Conservation (phyloP, 2,888 invertebrate species). For the Gymnoscelis rufifasciata region DNA sequence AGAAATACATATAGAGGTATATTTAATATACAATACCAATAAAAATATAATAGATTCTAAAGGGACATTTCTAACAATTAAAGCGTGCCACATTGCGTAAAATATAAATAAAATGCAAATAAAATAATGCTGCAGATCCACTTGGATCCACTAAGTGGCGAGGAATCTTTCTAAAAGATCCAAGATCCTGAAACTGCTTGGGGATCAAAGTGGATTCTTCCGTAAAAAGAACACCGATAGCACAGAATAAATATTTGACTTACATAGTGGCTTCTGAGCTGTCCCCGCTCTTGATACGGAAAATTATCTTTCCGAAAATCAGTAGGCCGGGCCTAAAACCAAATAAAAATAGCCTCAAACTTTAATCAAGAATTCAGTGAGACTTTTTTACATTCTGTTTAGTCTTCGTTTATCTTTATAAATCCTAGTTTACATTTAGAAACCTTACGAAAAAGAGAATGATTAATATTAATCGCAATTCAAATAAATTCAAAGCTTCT, state of each 20-base stretch:
- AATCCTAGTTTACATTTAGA: no score
- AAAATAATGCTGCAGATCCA: neutral
- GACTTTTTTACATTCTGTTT: neutral
- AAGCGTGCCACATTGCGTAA: constrained; percentile 1
- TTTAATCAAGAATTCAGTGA: neutral
- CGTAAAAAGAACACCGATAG: constrained; percentile 4
- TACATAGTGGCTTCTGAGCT: constrained; percentile 18
- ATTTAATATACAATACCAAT: no score
- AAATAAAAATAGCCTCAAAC: constrained; percentile 19
- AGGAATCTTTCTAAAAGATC: neutral
- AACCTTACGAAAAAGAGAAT: no score
- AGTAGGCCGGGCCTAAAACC: constrained; percentile 22
- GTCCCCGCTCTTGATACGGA: constrained; percentile 19
- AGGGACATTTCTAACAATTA: neutral
- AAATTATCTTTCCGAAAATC: constrained; percentile 18
- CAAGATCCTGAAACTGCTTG: neutral
- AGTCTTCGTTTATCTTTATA: neutral
- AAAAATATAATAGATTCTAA: no score
- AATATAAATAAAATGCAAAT: neutral
- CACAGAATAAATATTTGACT: constrained; percentile 14
- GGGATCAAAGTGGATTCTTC: constrained; percentile 5
- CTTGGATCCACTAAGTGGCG: constrained; percentile 1
- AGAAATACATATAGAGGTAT: no score
- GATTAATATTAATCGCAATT: no score
- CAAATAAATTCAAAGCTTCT: no score